Evolutionary conservation across 2,797 vertebrate species (phyloP), one percentile per base, ranked within the genome.

Genomic region (Poecilia picta): DNA sequence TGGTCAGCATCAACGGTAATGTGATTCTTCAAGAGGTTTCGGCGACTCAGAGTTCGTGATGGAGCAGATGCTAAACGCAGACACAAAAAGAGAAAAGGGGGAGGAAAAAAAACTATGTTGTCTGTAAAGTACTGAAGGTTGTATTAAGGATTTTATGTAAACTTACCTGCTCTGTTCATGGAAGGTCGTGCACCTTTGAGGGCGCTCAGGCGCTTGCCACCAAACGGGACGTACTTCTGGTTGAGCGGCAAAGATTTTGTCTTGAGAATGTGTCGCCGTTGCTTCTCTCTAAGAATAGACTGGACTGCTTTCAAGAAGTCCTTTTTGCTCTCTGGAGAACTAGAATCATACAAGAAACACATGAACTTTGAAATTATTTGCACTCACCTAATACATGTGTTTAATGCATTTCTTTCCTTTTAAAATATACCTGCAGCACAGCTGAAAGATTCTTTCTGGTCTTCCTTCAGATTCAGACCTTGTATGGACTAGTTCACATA

Each of bases 171-270:
- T 97, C 98, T 95, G 96, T 96, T 97, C 94, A 98, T 96, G 87
- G 93, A 74, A 49, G 97, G 97, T 81, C 96, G 95, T 31, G 96
- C 95, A 59, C 98, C 98, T 89, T 99, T 99, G 70, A 99, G 96
- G n/a, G 97, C 97, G 84, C 96, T 97, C 47, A 99, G 95, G 57
- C 98, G 96, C 88, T 98, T 98, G n/a, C 98, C 98, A 89, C 98
- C 98, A 71, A 99, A 99, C 7, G 98, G 98, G 80, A 98, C 95
- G 70, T 99, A 99, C 91, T 98, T 97, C 95, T 98, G 97, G 87
- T 96, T 97, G 13, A 93, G 95, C 18, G 98, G 97, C 84, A 99
- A 94, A 81, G 97, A 97, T 83, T 99, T 98, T 0, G 97, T 98
- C 94, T 99, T 98, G 13, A 99, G 96, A 41, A 99, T 95, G 88